These are phyloP conservation scores for Anoplopoma fimbria DNA, from an alignment of 2,113 vertebrate species.

Conservation along the genomic window DNA sequence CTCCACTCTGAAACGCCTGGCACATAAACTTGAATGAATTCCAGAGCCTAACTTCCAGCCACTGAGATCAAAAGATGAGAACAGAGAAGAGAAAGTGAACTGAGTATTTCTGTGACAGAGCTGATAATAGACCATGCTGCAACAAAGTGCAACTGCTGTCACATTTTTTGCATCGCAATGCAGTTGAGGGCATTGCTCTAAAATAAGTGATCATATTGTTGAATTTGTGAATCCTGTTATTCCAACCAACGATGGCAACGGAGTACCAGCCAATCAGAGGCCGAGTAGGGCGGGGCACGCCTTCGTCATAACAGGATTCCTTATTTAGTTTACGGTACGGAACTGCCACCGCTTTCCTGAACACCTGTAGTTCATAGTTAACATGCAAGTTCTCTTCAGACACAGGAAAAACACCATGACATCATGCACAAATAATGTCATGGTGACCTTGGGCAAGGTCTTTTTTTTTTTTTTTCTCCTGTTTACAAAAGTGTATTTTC, in stretches of 20 bases:
- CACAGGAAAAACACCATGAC: too few relatives aligned
- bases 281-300: not conserved
- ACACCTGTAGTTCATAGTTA: too few relatives aligned
- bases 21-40: not conserved
- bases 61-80: conserved; percentile 17
- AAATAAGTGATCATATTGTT: not conserved
- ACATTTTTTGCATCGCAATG: not conserved
- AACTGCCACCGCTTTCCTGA: too few relatives aligned
- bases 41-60: conserved; percentile 29
- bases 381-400: too few relatives aligned
- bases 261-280: not conserved
- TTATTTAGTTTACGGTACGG: too few relatives aligned
- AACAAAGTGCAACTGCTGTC: not conserved
- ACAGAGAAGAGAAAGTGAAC: not conserved
- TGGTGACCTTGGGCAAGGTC: too few relatives aligned
- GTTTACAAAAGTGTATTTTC: not conserved
- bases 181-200: not conserved
- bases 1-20: conserved; percentile 24
- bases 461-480: too few relatives aligned
- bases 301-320: not conserved
- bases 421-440: too few relatives aligned
- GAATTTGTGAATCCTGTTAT: too few relatives aligned
- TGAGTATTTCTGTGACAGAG: not conserved
- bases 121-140: conserved; percentile 3
- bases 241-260: too few relatives aligned